Percentiles rank a stretch among this genome's conserved stretches.
Conservation (phyloP, 2,113 vertebrate genomes). For the Glaucidium brasilianum region DNA sequence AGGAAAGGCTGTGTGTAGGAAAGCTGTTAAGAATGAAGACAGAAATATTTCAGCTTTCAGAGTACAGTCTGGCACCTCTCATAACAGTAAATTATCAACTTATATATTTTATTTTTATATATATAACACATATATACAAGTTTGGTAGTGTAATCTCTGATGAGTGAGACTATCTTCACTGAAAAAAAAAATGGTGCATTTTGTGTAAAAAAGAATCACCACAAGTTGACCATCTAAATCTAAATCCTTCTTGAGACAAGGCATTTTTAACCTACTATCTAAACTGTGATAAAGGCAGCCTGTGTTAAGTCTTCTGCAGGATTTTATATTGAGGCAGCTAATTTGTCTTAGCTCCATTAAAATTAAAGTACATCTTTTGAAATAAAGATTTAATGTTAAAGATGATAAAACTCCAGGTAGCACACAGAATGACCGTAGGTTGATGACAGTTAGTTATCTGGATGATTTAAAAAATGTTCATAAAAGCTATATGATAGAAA, state of each 20-base stretch:
- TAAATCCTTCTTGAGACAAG: not conserved
- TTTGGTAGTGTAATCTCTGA: not conserved
- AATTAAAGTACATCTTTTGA: not conserved
- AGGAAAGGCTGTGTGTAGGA: not conserved
- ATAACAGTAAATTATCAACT: not conserved
- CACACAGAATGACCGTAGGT: not conserved
- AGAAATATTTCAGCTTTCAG: not conserved
- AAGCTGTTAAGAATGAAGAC: not conserved
- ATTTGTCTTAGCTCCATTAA: not conserved
- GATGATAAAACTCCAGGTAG: not conserved
- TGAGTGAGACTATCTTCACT: not conserved
- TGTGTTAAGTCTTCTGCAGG: not conserved
- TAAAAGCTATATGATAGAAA: not conserved
- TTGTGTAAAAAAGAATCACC: not conserved
- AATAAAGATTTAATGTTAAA: not conserved
- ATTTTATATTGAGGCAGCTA: not conserved
- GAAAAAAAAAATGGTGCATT: not conserved
- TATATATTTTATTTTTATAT: not conserved
- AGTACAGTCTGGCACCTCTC: not conserved
- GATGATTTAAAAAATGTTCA: no score
- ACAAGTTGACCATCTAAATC: not conserved
- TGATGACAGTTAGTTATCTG: not conserved
- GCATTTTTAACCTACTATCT: not conserved
- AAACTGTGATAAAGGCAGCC: not conserved
- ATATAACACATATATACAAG: no score